These are phyloP conservation scores for Macropus fuliginosus DNA, from an alignment of 2,797 vertebrate genomes.

Conservation along the genomic window DNA sequence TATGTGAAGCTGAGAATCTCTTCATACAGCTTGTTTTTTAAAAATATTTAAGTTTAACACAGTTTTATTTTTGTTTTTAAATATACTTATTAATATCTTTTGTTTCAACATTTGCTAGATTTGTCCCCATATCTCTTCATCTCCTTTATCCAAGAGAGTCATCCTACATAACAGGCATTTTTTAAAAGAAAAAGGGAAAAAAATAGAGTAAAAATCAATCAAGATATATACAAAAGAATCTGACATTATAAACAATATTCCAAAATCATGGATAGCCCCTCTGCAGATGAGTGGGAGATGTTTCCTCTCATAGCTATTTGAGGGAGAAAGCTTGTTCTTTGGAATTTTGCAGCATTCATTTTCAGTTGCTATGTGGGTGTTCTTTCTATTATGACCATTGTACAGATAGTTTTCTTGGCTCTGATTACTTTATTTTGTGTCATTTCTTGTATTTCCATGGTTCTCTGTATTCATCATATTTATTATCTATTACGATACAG, in stretches of 20 bases:
- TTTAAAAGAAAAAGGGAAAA: neutral
- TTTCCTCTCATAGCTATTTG: neutral
- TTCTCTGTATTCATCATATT: neutral
- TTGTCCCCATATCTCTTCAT: neutral
- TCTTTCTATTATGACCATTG: neutral
- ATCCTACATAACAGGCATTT: neutral
- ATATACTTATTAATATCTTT: neutral
- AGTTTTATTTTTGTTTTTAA: neutral
- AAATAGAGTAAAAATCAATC: neutral
- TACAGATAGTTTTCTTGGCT: neutral
- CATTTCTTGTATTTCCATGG: neutral
- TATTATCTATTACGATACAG: neutral
- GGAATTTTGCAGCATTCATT: neutral
- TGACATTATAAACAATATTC: neutral
- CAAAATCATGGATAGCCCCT: neutral
- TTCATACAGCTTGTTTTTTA: neutral
- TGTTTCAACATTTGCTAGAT: neutral
- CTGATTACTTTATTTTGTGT: neutral
- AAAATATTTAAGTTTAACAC: neutral
- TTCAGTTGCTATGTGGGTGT: neutral
- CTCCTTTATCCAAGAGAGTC: neutral
- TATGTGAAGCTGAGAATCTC: neutral
- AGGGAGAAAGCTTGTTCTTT: neutral
- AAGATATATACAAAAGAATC: neutral
- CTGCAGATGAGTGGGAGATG: neutral